A percentile compares a stretch with the other conserved stretches of the same genome.
These are phyloP conservation scores for Pygoscelis adeliae DNA, from an alignment of 2,113 vertebrate species.

Conservation along the genomic window DNA sequence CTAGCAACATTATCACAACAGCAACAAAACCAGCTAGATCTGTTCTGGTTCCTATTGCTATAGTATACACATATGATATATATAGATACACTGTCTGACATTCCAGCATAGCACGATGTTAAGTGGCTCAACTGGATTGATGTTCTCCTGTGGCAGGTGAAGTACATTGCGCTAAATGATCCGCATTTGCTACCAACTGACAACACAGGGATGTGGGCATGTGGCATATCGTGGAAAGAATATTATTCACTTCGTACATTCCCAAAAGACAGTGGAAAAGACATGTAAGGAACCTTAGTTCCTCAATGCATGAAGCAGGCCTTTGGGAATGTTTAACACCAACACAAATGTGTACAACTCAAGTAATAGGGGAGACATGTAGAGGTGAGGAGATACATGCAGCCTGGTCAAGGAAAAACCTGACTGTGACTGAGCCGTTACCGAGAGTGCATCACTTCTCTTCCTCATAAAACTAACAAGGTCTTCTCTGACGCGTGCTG, in stretches of 20 bases:
- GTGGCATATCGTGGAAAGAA: not conserved
- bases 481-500: not conserved
- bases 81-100: not conserved
- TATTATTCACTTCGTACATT: not conserved
- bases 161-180: not conserved
- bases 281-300: not conserved
- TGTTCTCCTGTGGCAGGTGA: not conserved
- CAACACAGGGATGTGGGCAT: not conserved
- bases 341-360: not conserved
- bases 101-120: not conserved
- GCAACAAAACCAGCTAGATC: slow-evolving; percentile 6
- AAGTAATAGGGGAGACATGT: not conserved
- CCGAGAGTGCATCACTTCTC: not conserved
- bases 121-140: not conserved
- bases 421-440: not conserved
- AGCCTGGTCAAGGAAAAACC: not conserved
- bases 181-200: not conserved
- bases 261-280: not conserved
- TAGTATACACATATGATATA: not conserved
- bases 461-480: not conserved
- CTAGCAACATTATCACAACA: not conserved
- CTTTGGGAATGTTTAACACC: not conserved
- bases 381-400: not conserved
- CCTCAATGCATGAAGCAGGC: not conserved
- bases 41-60: not conserved